Base-by-base conservation (phyloP, 64 coral and sea anemone species). In the Montipora cactus region DNA sequence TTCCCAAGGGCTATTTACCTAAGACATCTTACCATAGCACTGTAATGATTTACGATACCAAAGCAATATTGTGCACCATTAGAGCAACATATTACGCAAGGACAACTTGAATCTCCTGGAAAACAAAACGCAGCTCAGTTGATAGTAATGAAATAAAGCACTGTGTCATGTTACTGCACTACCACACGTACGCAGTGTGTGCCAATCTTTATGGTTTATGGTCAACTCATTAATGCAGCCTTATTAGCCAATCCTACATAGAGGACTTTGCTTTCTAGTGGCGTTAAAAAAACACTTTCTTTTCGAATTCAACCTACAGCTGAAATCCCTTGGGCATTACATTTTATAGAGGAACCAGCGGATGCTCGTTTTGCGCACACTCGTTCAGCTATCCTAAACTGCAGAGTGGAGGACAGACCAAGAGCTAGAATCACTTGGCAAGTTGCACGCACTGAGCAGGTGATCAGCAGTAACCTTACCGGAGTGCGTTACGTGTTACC, bases 341-440 rank as follows among this genome's bases (percentile, higher is more conserved):
- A 89, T 19, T 97, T 97, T 69, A 44, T 37, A 37, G 76, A 97
- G 84, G 96, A 97, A 78, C 96, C 96, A 95, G 84, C 79, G 71
- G 96, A 97, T 84, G 95, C 89, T 57, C 89, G 91, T 25, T 97
- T 97, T 92, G 96, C 96, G 71, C 93, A 97, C 61, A 95, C 89
- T 89, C 92, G 89, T 70, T 92, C 77, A 18, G 96, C 96, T 72
- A 81, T 95, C 12, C 90, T 97, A 7, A 90, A 90, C 25, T 97
- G 96, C 76, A 71, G 80, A 44, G 93, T 95, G 61, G 84, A 51
- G 70, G 93, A 86, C 25, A 95, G 88, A 64, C 96, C 96, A 3
- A 75, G 58, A 16, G 89, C 96, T 78, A 50, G 0, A 1, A 44
- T 97, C 55, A 89, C 10, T 4, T 97, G 96, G 96, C 75, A 87